Base-by-base conservation (phyloP, 1,140 invertebrate species). In the Apis dorsata region DNA sequence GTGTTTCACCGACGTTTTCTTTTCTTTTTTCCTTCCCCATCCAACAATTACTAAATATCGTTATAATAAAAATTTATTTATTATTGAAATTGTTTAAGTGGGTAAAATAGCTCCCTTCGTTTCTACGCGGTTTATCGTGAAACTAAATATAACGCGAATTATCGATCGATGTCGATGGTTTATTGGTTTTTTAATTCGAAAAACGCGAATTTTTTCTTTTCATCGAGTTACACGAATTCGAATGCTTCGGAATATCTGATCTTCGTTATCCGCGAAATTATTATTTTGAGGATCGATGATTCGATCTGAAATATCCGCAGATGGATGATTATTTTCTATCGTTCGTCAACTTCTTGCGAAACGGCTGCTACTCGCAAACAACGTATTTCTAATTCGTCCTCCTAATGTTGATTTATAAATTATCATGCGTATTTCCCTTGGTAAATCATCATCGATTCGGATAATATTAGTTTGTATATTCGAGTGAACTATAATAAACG, bases 261-360 rank as follows among this genome's bases (percentile, higher is more conserved):
- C 69, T 62, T 79, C 78, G 19, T 34, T 72, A 49, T 28, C 57
- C 9, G 13, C 10, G 68, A 21, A 79, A 79, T 79, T 79, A 79
- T 24, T 57, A 69, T 70, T 53, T 63, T n/a, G 57, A 12, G 7
- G n/a, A 60, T 12, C 78, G 24, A 79, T 53, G 62, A 79, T 53
- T 79, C 24, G 68, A 60, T 21, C 17, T 12, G n/a, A 57, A 70
- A 21, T 17, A 11, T 21, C 2, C 17, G 21, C 13, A n/a, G 49
- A 72, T 34, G 53, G 21, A 34, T 55, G 71, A 63, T n/a, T 49
- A 28, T 79, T 53, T 72, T 44, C 65, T 63, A 72, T 63, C 49
- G 21, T 21, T 15, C 34, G 44, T 1, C 12, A 7, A 53, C 44
- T 8, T 21, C 9, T 15, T 10, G 44, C 24, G 68, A 24, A 51